A percentile compares a stretch with the other conserved stretches of the same genome.
These are phyloP conservation scores for Metacarcinus magister DNA, from an alignment of 2,888 invertebrate genomes.

Conservation along the genomic window DNA sequence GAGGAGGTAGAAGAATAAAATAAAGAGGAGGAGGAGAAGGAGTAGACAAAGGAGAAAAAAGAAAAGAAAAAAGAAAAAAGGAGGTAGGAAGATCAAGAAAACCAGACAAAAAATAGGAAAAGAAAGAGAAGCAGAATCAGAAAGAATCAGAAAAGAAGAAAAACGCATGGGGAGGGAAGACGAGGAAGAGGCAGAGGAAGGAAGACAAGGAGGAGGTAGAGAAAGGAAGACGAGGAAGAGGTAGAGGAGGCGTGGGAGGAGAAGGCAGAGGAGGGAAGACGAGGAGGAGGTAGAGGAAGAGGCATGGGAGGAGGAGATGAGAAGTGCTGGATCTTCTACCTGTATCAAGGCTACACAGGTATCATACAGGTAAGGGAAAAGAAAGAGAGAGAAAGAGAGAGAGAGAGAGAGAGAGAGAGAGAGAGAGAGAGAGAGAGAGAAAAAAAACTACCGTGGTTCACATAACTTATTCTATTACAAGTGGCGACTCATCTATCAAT, in stretches of 20 bases:
- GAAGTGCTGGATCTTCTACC: not conserved
- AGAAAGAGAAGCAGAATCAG: not conserved
- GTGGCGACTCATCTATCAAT: too few species aligned
- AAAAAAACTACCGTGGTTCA: too few species aligned
- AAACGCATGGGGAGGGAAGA: not conserved
- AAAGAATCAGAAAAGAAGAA: not conserved
- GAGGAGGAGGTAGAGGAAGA: too few species aligned
- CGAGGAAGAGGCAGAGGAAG: not conserved
- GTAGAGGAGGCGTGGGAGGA: not conserved
- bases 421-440: not conserved
- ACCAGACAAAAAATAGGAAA: too few species aligned
- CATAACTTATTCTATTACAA: too few species aligned
- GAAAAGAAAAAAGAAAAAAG: not conserved
- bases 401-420: not conserved
- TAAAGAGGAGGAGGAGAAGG: not conserved
- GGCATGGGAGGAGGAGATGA: not conserved
- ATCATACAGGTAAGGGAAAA: not conserved
- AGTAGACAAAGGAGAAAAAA: not conserved
- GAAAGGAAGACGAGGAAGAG: not conserved
- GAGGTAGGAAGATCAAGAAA: not conserved
- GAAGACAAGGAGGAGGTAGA: not conserved
- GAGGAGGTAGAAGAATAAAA: not conserved
- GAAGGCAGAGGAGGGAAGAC: too few species aligned
- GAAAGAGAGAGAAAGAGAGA: not conserved
- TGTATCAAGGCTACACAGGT: not conserved